Conservation (phyloP, 1,140 invertebrate species). For the Drosophila littoralis region DNA sequence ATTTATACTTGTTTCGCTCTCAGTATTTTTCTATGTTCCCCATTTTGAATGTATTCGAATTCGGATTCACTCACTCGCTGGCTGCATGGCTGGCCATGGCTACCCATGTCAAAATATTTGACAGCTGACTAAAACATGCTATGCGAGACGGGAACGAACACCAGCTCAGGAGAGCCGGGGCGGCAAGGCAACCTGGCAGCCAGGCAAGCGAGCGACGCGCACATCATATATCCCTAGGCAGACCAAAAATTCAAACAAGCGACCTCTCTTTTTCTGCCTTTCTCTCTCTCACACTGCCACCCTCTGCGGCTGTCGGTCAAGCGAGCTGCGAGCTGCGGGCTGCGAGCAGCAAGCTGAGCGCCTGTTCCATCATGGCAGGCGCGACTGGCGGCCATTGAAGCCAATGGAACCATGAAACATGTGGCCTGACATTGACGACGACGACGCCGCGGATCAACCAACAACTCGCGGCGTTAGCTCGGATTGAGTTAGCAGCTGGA, state of each 20-base stretch:
- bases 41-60: constrained; percentile 64
- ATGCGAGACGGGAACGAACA: constrained; percentile 55
- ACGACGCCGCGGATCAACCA: constrained; percentile 21
- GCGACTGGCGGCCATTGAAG: constrained; percentile 64
- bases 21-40: constrained; percentile 56
- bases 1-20: constrained; percentile 33
- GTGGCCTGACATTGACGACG: constrained; percentile 70
- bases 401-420: constrained; percentile 54
- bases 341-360: constrained; percentile 28
- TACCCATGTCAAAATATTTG: constrained; percentile 84
- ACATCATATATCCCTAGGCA: constrained; percentile 69
- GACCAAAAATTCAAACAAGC: constrained; percentile 41
- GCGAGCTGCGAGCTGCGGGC: constrained; percentile 6
- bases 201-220: constrained; percentile 43
- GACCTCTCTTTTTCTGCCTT: constrained; percentile 8
- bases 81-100: constrained; percentile 63
- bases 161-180: constrained; percentile 25
- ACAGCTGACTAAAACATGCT: constrained; percentile 84
- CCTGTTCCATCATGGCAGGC: constrained; percentile 62
- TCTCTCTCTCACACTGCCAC: constrained; percentile 9
- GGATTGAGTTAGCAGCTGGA: neutral
- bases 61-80: constrained; percentile 46
- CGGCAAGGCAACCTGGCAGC: constrained; percentile 43
- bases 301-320: constrained; percentile 34
- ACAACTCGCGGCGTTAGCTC: neutral